phyloP scores from a whole-genome alignment of 2,888 invertebrate species.

The Ceratothoa steindachneri region DNA sequence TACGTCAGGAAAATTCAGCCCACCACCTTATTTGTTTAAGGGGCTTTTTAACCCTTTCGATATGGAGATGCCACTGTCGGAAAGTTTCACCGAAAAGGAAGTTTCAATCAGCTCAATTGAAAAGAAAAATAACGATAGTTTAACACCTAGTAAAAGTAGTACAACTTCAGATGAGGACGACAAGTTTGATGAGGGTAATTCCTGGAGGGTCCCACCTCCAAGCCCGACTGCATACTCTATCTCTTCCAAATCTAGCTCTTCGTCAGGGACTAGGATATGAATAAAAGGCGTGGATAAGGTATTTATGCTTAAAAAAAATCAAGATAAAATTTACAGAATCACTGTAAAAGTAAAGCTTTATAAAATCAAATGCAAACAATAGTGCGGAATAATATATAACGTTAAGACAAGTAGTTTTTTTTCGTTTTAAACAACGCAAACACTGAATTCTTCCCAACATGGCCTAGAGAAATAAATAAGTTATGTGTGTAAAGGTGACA shows the following conservation, averaged over 20 bases:
- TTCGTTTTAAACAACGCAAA: no score
- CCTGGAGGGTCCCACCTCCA: neutral
- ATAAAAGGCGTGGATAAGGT: no score
- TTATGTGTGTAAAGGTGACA: no score
- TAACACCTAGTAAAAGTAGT: neutral
- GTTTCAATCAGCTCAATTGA: neutral
- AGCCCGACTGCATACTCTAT: neutral
- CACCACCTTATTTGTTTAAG: slow-evolving; percentile 23
- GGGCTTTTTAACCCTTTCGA: slow-evolving; percentile 20
- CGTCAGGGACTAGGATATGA: neutral
- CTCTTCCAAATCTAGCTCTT: neutral
- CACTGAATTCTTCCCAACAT: no score
- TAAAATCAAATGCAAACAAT: no score
- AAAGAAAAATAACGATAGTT: neutral
- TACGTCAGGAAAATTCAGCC: slow-evolving; percentile 25
- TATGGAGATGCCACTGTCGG: neutral
- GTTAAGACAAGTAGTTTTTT: no score
- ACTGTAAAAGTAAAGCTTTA: no score
- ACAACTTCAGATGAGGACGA: neutral
- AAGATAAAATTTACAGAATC: no score
- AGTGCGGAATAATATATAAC: no score
- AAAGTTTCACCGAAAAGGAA: neutral
- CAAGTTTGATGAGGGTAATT: neutral
- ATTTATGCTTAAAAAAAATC: no score
- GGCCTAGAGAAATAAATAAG: no score